These are phyloP conservation scores for Apeira syringaria DNA, from an alignment of 2,888 invertebrate species.

Conservation along the genomic window DNA sequence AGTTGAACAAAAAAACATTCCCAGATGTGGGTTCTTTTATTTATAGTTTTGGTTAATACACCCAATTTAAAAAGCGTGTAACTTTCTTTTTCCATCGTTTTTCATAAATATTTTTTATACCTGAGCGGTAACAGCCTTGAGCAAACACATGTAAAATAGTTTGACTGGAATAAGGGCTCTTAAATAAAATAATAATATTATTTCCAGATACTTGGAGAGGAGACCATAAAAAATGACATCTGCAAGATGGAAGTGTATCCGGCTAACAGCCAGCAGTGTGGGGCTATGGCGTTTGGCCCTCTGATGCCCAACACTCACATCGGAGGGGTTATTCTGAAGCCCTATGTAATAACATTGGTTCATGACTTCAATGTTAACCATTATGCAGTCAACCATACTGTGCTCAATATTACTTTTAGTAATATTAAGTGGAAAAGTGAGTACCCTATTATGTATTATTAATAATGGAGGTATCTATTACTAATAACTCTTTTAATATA, in stretches of 20 bases:
- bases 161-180: no score
- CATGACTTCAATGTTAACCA: conserved; percentile 25
- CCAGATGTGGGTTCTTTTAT: no score
- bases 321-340: conserved; percentile 68
- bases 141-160: no score
- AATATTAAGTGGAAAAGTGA: conserved; percentile 79
- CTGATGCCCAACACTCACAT: conserved; percentile 59
- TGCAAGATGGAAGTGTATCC: conserved; percentile 65
- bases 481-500: no score
- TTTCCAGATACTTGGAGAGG: conserved; percentile 51
- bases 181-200: background rate
- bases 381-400: conserved; percentile 53
- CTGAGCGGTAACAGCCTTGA: no score
- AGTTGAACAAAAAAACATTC: no score
- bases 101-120: no score
- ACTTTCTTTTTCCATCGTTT: no score
- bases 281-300: conserved; percentile 62
- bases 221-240: conserved; percentile 47
- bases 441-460: no score
- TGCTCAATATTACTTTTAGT: conserved; percentile 71
- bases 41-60: no score
- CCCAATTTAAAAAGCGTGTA: no score
- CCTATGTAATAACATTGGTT: conserved; percentile 48
- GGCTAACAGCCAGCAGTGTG: conserved; percentile 60
- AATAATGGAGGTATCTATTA: no score